Conservation (phyloP, 2,797 vertebrate species). For the Lepus townsendii region DNA sequence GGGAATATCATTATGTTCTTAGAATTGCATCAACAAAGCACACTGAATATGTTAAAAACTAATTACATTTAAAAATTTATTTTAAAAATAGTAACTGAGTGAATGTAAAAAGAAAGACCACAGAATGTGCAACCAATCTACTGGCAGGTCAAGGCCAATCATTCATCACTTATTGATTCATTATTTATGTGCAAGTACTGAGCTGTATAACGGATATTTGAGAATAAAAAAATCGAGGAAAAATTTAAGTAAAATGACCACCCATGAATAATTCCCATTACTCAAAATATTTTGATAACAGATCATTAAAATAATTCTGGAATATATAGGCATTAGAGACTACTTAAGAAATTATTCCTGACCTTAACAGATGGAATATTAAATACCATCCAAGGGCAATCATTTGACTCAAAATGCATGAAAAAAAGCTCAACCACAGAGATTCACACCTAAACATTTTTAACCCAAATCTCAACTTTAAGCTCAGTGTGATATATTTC, state of each 20-base stretch:
- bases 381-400: background rate
- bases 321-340: background rate
- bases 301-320: background rate
- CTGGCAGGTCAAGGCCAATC: too few species aligned
- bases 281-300: background rate
- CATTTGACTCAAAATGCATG: background rate
- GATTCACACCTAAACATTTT: background rate
- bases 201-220: too few species aligned
- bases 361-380: background rate
- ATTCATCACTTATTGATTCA: too few species aligned
- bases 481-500: background rate
- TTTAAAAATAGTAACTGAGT: too few species aligned
- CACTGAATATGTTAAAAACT: too few species aligned
- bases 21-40: too few species aligned
- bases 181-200: too few species aligned
- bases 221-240: too few species aligned
- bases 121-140: too few species aligned
- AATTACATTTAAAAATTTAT: too few species aligned
- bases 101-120: too few species aligned
- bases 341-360: background rate
- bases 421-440: background rate
- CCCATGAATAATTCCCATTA: background rate
- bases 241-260: background rate
- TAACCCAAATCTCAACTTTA: constrained; percentile 27
- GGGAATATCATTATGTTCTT: too few species aligned